Percentiles rank a stretch among this genome's conserved stretches.
Evolutionary conservation across 2,888 invertebrate species (phyloP).

Genomic region (Ceratothoa steindachneri): DNA sequence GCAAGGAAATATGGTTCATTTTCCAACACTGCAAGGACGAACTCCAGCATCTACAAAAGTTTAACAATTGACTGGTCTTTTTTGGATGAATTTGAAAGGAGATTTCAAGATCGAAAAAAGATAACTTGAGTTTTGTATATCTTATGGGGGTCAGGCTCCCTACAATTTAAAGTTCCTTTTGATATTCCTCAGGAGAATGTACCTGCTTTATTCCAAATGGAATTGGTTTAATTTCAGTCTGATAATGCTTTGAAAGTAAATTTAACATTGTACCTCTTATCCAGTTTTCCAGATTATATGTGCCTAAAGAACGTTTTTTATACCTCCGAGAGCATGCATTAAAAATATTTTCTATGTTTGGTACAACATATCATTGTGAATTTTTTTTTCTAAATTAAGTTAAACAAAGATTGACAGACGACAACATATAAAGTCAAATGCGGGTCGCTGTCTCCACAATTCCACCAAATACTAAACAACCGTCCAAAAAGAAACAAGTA

Average conservation of each 20-base stretch:
- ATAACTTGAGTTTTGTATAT: background rate
- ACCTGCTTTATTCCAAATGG: background rate
- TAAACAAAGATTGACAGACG: background rate
- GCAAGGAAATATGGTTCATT: too few species aligned
- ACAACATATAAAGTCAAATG: background rate
- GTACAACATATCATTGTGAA: background rate
- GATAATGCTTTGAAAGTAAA: background rate
- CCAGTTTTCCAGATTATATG: background rate
- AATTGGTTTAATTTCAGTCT: background rate
- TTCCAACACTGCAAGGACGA: background rate
- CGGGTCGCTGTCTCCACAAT: background rate
- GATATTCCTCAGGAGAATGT: background rate
- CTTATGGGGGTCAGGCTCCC: too few species aligned
- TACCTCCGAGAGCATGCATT: background rate
- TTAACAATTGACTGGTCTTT: background rate
- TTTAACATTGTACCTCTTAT: background rate
- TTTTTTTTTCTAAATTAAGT: background rate
- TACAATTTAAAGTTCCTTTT: background rate
- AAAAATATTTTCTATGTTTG: too few species aligned
- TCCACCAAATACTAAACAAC: background rate
- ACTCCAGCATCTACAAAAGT: background rate
- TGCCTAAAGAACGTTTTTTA: background rate
- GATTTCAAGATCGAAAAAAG: background rate
- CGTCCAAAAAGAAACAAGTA: background rate
- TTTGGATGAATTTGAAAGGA: background rate